Evolutionary conservation across 2,113 vertebrate genomes (phyloP).

Genomic region (Ploceus nigricollis): DNA sequence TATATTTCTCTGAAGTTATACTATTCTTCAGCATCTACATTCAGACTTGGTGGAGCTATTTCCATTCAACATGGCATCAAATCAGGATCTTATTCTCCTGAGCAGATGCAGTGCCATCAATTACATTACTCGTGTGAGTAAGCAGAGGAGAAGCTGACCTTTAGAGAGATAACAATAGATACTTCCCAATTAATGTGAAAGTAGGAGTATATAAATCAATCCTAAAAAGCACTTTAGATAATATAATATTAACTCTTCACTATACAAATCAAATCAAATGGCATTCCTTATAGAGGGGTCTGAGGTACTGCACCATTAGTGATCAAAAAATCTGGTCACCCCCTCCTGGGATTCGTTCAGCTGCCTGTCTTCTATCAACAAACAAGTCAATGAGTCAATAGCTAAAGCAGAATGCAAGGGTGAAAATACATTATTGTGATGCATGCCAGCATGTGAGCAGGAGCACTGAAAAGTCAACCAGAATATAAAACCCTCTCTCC

Average conservation of each 20-base stretch:
- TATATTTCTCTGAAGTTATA: background rate
- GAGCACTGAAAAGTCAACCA: background rate
- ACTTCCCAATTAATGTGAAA: conserved; percentile 41
- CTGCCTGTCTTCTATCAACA: conserved; percentile 6
- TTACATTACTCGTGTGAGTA: conserved; percentile 36
- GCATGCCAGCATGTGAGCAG: background rate
- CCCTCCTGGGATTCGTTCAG: background rate
- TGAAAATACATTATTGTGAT: conserved; percentile 31
- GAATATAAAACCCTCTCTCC: background rate
- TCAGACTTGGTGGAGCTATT: background rate
- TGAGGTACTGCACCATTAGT: background rate
- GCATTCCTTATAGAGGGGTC: background rate
- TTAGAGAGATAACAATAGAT: conserved; percentile 39
- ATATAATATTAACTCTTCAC: conserved; percentile 15
- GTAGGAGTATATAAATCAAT: conserved; percentile 54
- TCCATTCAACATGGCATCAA: background rate
- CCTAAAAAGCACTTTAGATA: conserved; percentile 30
- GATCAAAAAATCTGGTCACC: background rate
- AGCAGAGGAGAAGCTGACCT: conserved; percentile 55
- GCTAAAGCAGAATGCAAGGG: conserved; percentile 16
- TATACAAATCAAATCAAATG: conserved; percentile 7
- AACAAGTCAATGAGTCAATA: conserved; percentile 23
- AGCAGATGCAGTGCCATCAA: conserved; percentile 16
- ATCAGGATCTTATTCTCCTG: background rate
- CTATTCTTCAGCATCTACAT: background rate